Base-by-base conservation (phyloP, 2,113 vertebrate species). In the Oncorhynchus clarkii region DNA sequence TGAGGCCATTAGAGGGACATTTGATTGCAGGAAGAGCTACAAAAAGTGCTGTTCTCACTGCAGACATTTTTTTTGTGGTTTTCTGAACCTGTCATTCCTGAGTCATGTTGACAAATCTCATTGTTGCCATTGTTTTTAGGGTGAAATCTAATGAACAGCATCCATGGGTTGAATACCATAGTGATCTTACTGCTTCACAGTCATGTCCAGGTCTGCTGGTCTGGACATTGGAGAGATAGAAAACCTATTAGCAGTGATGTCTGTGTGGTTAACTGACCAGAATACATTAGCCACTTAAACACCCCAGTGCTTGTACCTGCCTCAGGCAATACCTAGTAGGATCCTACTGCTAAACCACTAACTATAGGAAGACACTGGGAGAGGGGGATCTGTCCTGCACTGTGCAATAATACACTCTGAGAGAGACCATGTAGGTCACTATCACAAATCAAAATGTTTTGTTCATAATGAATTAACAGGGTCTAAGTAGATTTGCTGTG, bases 251-350 rank as follows among this genome's bases (percentile, higher is more conserved):
- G 65, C 65, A 27, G 14, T 67, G 5, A 54, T 54, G 51, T 54
- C 51, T 54, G 14, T 54, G 65, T 67, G 65, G 65, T 67, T 67
- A 67, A 67, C 29, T 67, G 65, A 67, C 65, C 26, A 67, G 65
- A 67, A 67, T 67, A 67, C 13, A 67, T 67, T 67, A 67, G 24
- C 26, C 65, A 14, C 13, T 16, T 16, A 31, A 67, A 67, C 65
- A 67, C 24, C 65, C 65, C 26, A 67, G 65, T 27, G 26, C 65
- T 13, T 29, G 29, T 67, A 67, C 22, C 65, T 67, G 24, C 65
- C 65, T 67, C 65, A 29, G 65, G 65, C 65, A 13, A 67, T 29
- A 5, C 49, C 49, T 51, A 11, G 49, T 51, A 51, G 13, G 8
- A 51, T 16, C 49, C 14, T 20, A 60, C 18, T 60, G 59, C 59